phyloP scores from a whole-genome alignment of 2,113 vertebrate genomes.

The Oreochromis aureus region DNA sequence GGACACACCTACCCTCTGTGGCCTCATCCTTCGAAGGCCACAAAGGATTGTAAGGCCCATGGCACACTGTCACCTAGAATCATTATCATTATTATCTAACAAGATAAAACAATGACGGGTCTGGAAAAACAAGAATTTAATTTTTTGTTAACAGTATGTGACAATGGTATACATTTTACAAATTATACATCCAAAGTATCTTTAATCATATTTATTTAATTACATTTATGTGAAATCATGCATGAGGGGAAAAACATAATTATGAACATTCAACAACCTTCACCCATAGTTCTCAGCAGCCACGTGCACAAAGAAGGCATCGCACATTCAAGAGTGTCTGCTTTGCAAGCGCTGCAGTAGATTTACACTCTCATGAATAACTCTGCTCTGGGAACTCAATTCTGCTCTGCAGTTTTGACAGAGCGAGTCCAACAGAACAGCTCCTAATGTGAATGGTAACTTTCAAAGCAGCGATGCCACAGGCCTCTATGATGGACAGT shows the following conservation, averaged over 20 bases:
- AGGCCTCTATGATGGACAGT: not conserved
- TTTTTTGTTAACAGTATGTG: not conserved
- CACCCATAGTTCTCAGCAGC: not conserved
- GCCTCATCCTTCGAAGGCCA: not conserved
- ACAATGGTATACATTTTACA: not conserved
- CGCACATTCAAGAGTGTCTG: not conserved
- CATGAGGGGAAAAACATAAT: not conserved
- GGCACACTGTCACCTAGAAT: not conserved
- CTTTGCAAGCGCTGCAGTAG: not conserved
- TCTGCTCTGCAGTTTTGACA: not conserved
- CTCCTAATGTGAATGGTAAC: not conserved
- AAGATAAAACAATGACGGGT: not conserved
- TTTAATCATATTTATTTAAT: not conserved
- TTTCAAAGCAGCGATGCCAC: not conserved
- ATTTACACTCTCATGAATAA: not conserved
- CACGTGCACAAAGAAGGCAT: not conserved
- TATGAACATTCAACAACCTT: not conserved
- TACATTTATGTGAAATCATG: not conserved
- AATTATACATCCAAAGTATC: not conserved
- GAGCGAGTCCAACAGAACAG: not conserved
- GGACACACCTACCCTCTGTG: not conserved
- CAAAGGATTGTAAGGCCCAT: not conserved
- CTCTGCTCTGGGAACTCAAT: not conserved
- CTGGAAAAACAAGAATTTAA: not conserved
- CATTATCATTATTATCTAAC: not conserved